These are phyloP conservation scores for Chaetophractus vellerosus DNA, from an alignment of 2,797 vertebrate genomes.

Conservation along the genomic window DNA sequence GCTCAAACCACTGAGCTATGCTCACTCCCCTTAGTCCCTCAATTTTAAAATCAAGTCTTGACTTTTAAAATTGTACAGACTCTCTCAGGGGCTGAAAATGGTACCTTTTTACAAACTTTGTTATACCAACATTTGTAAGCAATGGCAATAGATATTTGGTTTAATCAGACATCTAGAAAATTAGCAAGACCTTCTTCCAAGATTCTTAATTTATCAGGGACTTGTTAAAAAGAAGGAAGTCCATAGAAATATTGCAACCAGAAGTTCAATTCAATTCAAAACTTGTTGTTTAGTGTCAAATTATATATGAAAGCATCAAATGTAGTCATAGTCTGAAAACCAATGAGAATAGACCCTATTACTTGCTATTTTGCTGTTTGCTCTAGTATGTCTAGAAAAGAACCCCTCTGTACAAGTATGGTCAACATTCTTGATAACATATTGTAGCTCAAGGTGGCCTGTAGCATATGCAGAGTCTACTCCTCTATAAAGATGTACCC, in stretches of 20 bases:
- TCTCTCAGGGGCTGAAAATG: not conserved
- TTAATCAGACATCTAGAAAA: constrained; percentile 48
- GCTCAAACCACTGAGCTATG: no score
- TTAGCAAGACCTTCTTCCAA: not conserved
- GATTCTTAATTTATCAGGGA: not conserved
- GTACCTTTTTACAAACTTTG: not conserved
- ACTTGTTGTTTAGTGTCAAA: not conserved
- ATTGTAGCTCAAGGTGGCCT: not conserved
- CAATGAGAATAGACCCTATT: not conserved
- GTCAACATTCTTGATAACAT: not conserved
- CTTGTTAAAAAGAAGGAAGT: not conserved
- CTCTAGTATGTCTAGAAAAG: not conserved
- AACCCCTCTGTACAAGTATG: not conserved
- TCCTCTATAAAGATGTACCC: not conserved
- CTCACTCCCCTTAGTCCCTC: not conserved
- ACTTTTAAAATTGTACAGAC: not conserved
- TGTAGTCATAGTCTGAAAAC: not conserved
- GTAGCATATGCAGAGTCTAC: not conserved
- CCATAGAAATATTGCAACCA: not conserved
- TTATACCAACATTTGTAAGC: constrained; percentile 9
- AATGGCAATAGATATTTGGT: not conserved
- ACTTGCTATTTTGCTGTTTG: not conserved
- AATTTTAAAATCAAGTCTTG: constrained; percentile 26
- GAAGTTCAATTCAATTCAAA: not conserved
- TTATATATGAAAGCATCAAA: not conserved